phyloP scores from a whole-genome alignment of 1,140 invertebrate species.

The Semibalanus balanoides region DNA sequence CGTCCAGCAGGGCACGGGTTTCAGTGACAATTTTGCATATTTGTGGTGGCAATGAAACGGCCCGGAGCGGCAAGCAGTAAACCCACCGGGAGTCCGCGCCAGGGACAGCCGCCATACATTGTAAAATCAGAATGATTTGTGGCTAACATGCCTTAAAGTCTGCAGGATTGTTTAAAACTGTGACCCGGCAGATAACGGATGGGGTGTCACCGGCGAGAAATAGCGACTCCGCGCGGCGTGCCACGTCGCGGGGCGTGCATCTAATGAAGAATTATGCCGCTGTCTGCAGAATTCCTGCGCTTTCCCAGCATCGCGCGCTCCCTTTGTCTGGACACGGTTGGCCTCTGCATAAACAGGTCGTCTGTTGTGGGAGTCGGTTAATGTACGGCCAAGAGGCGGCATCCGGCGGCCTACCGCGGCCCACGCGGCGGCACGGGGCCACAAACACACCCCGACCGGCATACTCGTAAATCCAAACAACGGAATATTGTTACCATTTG shows the following conservation, averaged over 20 bases:
- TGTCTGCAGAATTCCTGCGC: background rate
- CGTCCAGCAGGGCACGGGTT: too few relatives aligned
- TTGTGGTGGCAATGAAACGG: background rate
- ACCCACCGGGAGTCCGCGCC: background rate
- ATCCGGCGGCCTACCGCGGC: background rate
- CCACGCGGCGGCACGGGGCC: too few relatives aligned
- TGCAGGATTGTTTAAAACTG: constrained; percentile 2
- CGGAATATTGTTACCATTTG: background rate
- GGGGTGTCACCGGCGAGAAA: background rate
- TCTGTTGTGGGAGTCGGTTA: background rate
- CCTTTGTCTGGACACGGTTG: background rate
- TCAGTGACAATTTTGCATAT: background rate
- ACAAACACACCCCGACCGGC: background rate
- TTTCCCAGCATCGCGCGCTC: background rate
- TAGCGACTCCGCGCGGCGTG: background rate
- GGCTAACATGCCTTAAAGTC: background rate
- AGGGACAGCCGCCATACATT: background rate
- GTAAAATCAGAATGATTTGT: constrained; percentile 1
- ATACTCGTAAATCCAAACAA: background rate
- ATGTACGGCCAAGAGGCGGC: background rate
- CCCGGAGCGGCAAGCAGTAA: background rate
- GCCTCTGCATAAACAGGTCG: background rate
- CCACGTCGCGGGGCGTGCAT: background rate
- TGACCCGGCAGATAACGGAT: background rate
- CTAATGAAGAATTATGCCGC: background rate